These are phyloP conservation scores for Artemia sp. DNA, from an alignment of 2,888 invertebrate species.

Conservation along the genomic window DNA sequence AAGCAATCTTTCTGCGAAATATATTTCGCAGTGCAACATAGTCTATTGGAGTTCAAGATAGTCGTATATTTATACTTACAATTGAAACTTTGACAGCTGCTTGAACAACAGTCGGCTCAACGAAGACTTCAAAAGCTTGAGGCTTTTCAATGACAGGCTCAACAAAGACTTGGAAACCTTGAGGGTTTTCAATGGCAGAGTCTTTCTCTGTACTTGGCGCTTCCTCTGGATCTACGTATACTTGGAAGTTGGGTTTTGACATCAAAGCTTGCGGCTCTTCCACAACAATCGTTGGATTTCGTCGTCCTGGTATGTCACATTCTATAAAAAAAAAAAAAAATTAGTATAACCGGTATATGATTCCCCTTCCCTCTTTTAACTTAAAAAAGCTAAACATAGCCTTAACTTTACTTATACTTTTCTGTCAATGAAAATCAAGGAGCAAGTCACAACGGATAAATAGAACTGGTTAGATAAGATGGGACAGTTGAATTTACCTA, in stretches of 20 bases:
- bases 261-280: too few relatives aligned
- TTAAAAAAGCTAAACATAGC: too few relatives aligned
- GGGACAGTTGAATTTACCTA: too few relatives aligned
- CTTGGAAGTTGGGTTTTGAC: constrained; percentile 2
- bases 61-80: background rate
- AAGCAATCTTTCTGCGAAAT: too few relatives aligned
- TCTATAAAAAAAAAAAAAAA: background rate
- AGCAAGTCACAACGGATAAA: too few relatives aligned
- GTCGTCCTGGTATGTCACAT: constrained; percentile 1
- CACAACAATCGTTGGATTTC: background rate
- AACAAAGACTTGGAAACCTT: background rate
- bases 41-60: too few relatives aligned
- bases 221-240: background rate
- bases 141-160: background rate
- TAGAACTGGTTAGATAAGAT: too few relatives aligned
- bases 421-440: too few relatives aligned
- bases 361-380: too few relatives aligned
- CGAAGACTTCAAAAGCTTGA: background rate
- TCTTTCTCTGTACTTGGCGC: background rate
- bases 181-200: background rate
- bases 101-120: constrained; percentile 10
- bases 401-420: too few relatives aligned
- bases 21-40: too few relatives aligned
- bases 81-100: background rate
- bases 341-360: too few relatives aligned